phyloP scores from a whole-genome alignment of 2,888 invertebrate species.

The Drosophila tanythrix region DNA sequence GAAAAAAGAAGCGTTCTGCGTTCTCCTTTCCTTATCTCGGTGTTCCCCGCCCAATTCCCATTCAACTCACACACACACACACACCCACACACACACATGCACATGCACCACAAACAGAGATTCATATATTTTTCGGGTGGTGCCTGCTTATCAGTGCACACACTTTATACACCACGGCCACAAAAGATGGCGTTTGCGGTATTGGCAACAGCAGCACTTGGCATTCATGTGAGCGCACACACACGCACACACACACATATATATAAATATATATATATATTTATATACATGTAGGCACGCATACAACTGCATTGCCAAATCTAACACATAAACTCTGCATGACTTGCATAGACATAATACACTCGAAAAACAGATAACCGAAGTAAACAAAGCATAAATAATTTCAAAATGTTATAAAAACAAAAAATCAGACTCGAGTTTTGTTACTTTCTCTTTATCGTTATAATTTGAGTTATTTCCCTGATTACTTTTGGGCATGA shows the following conservation, averaged over 20 bases:
- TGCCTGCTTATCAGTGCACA: slow-evolving; percentile 61
- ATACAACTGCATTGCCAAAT: slow-evolving; percentile 53
- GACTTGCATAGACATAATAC: slow-evolving; percentile 30
- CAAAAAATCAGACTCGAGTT: background rate
- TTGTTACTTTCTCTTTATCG: background rate
- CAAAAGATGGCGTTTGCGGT: slow-evolving; percentile 32
- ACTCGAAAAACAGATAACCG: slow-evolving; percentile 14
- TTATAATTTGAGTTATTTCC: too few relatives aligned
- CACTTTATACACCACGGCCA: slow-evolving; percentile 59
- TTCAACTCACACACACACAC: slow-evolving; percentile 8
- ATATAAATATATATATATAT: slow-evolving; percentile 45
- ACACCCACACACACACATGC: background rate
- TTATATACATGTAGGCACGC: slow-evolving; percentile 56
- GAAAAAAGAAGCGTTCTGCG: background rate
- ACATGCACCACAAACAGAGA: slow-evolving; percentile 2
- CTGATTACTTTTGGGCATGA: too few relatives aligned
- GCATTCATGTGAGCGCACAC: slow-evolving; percentile 46
- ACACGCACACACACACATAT: slow-evolving; percentile 18
- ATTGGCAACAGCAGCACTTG: slow-evolving; percentile 55
- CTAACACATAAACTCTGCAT: slow-evolving; percentile 18
- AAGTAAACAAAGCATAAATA: background rate
- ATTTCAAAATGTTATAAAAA: background rate
- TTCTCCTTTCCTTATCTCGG: slow-evolving; percentile 12
- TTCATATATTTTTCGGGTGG: slow-evolving; percentile 43
- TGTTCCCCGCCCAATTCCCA: slow-evolving; percentile 12